phyloP scores from a whole-genome alignment of 2,888 invertebrate species.

The Drosophila tanythrix region DNA sequence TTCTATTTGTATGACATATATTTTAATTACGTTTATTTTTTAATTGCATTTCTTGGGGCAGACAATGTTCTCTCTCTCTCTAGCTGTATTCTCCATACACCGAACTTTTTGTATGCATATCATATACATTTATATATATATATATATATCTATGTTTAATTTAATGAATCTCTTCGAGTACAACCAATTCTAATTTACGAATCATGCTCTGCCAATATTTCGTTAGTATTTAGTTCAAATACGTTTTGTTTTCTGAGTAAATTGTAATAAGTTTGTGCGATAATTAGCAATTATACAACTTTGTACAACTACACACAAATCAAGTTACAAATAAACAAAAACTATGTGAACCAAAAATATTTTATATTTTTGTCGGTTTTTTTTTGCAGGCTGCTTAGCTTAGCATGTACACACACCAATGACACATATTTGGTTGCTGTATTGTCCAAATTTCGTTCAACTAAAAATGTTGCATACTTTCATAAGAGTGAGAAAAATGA shows the following conservation, averaged over 20 bases:
- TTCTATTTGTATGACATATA: conserved; percentile 61
- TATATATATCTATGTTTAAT: conserved; percentile 37
- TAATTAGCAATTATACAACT: conserved; percentile 45
- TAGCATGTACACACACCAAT: background rate
- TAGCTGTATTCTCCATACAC: conserved; percentile 21
- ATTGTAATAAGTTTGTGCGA: conserved; percentile 52
- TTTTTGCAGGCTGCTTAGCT: background rate
- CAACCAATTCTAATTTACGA: conserved; percentile 54
- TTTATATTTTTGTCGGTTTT: too few species aligned
- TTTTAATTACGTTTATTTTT: conserved; percentile 47
- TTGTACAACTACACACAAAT: conserved; percentile 12
- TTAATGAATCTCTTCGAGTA: conserved; percentile 74
- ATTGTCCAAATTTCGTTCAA: background rate
- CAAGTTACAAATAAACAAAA: conserved; percentile 17
- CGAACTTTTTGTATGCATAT: conserved; percentile 52
- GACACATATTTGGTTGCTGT: background rate
- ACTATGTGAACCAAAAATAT: background rate
- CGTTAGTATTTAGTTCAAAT: conserved; percentile 59
- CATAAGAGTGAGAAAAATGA: background rate
- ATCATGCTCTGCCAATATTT: conserved; percentile 73
- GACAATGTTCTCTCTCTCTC: conserved; percentile 9
- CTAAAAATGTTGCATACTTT: background rate
- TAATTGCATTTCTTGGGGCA: conserved; percentile 35
- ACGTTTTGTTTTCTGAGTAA: conserved; percentile 52
- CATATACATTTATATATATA: conserved; percentile 46